Percentiles rank a stretch among this genome's conserved stretches.
phyloP scores from a whole-genome alignment of 1,140 invertebrate species.

The Drosophila jambulina region DNA sequence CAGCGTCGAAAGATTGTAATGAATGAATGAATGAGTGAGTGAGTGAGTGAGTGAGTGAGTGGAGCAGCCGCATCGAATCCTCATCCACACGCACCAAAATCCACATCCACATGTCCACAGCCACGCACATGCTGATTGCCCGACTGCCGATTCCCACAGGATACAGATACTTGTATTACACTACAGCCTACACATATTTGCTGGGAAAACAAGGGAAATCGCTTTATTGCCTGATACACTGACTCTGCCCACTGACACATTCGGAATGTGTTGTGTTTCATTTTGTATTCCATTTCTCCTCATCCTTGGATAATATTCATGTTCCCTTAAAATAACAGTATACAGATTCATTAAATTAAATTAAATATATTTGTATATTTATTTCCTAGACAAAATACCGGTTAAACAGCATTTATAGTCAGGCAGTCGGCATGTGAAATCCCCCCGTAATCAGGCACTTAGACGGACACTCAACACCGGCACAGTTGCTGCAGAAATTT shows the following conservation, averaged over 20 bases:
- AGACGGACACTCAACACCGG: slow-evolving; percentile 3
- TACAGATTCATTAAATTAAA: neutral
- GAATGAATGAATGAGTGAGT: slow-evolving; percentile 2
- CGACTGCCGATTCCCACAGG: slow-evolving; percentile 13
- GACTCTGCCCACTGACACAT: slow-evolving; percentile 4
- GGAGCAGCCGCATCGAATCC: neutral
- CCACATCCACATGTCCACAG: slow-evolving; percentile 9
- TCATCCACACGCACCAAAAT: slow-evolving; percentile 18
- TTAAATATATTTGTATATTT: neutral
- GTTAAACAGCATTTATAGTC: neutral
- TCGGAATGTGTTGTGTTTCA: neutral
- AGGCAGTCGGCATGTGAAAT: neutral
- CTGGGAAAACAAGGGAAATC: slow-evolving; percentile 15
- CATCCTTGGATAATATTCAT: neutral
- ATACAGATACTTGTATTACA: slow-evolving; percentile 20
- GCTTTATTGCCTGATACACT: slow-evolving; percentile 12
- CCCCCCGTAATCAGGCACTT: slow-evolving; percentile 2
- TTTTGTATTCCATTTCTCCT: neutral
- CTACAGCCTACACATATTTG: slow-evolving; percentile 1
- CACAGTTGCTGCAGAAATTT: neutral
- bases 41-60: neutral
- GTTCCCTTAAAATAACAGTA: neutral
- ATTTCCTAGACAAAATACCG: neutral
- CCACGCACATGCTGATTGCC: slow-evolving; percentile 20
- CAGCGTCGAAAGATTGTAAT: slow-evolving; percentile 17